phyloP scores from a whole-genome alignment of 2,113 vertebrate species.

The Sitta europaea region DNA sequence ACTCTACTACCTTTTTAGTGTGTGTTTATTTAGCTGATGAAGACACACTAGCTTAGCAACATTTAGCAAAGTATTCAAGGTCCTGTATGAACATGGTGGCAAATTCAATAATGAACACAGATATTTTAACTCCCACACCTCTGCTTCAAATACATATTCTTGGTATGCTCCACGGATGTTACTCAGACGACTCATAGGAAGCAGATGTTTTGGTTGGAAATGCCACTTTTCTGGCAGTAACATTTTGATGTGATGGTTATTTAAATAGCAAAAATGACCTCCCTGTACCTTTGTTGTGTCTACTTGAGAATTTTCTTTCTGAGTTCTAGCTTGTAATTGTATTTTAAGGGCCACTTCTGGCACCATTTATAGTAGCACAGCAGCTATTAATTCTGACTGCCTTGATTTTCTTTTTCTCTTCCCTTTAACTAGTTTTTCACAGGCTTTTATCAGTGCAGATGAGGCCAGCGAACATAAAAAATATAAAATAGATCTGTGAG shows the following conservation, averaged over 20 bases:
- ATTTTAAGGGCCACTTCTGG: not conserved
- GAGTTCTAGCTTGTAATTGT: not conserved
- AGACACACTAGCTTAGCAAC: not conserved
- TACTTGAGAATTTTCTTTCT: not conserved
- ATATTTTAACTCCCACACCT: not conserved
- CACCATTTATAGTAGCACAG: not conserved
- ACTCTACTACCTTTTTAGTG: not conserved
- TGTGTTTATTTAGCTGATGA: not conserved
- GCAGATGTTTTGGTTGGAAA: not conserved
- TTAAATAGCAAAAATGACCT: not conserved
- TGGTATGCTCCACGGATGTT: not conserved
- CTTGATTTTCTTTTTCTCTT: not conserved
- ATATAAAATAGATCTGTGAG: not conserved
- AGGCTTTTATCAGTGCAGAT: not conserved
- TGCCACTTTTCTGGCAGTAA: not conserved
- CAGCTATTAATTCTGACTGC: not conserved
- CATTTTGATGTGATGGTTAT: not conserved
- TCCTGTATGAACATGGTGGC: not conserved
- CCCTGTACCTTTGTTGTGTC: not conserved
- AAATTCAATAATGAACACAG: not conserved
- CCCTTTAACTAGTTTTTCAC: not conserved
- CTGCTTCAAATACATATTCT: not conserved
- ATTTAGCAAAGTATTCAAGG: not conserved
- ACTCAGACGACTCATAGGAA: not conserved
- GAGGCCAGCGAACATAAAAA: not conserved